phyloP scores from a whole-genome alignment of 2,888 invertebrate genomes.

The Lamproptera curius region DNA sequence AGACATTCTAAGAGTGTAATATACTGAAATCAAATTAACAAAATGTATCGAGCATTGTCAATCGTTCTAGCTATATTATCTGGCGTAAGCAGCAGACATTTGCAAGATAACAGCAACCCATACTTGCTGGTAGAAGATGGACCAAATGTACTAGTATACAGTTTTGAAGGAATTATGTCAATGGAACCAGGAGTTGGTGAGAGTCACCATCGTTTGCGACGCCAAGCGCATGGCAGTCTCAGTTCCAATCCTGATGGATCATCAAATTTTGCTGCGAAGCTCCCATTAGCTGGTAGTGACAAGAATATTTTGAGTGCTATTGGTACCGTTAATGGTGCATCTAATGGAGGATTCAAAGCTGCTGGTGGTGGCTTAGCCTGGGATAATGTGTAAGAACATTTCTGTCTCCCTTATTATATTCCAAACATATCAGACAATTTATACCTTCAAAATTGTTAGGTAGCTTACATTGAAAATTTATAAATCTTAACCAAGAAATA shows the following conservation, averaged over 20 bases:
- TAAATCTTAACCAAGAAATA: too few relatives aligned
- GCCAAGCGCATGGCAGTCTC: conserved; percentile 28
- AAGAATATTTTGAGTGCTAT: conserved; percentile 30
- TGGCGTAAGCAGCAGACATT: neutral
- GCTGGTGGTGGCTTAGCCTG: conserved; percentile 35
- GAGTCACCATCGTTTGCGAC: conserved; percentile 16
- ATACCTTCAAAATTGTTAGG: too few relatives aligned
- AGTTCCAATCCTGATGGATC: conserved; percentile 33
- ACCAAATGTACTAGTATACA: neutral
- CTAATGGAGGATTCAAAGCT: conserved; percentile 28
- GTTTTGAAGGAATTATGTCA: neutral
- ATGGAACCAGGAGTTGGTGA: neutral
- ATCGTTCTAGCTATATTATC: too few relatives aligned
- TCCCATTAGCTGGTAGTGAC: conserved; percentile 29
- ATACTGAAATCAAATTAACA: too few relatives aligned
- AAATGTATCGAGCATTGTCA: too few relatives aligned
- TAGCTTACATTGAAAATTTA: too few relatives aligned
- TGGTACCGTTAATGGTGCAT: conserved; percentile 26
- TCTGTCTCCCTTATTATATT: neutral
- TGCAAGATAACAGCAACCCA: neutral
- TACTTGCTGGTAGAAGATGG: neutral
- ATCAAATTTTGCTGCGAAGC: conserved; percentile 28
- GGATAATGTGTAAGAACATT: conserved; percentile 36
- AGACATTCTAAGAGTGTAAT: too few relatives aligned
- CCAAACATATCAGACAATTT: neutral